Percentiles rank a stretch among this genome's conserved stretches.
phyloP scores from a whole-genome alignment of 2,113 vertebrate species.

The Aleadryas rufinucha region DNA sequence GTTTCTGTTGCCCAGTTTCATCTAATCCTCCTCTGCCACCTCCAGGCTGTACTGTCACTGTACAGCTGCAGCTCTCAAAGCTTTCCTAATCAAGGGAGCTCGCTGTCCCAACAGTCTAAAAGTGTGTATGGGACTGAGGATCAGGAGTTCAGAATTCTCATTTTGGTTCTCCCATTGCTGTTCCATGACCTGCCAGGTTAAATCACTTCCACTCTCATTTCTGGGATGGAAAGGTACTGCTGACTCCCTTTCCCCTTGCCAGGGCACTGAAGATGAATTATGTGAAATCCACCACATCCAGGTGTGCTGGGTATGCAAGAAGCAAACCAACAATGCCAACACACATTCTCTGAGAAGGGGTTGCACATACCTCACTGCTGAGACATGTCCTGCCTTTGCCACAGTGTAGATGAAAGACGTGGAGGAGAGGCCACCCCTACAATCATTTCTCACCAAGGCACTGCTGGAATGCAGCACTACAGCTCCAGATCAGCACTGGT shows the following conservation, averaged over 20 bases:
- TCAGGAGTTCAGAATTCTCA: not conserved
- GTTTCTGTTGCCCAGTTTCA: not conserved
- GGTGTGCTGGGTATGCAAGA: not conserved
- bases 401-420: not conserved
- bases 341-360: not conserved
- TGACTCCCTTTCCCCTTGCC: not conserved
- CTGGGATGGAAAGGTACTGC: not conserved
- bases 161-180: not conserved
- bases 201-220: not conserved
- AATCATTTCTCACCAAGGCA: not conserved
- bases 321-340: not conserved
- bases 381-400: not conserved
- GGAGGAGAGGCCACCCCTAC: not conserved
- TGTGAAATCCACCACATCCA: not conserved
- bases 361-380: not conserved
- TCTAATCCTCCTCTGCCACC: not conserved
- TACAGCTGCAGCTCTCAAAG: not conserved
- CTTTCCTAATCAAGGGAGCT: not conserved
- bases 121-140: not conserved
- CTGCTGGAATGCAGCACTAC: not conserved
- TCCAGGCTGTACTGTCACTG: not conserved
- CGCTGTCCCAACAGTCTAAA: not conserved
- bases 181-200: not conserved
- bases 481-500: not conserved
- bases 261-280: not conserved